These are phyloP conservation scores for Morpho helenor DNA, from an alignment of 2,888 invertebrate genomes.

Conservation along the genomic window DNA sequence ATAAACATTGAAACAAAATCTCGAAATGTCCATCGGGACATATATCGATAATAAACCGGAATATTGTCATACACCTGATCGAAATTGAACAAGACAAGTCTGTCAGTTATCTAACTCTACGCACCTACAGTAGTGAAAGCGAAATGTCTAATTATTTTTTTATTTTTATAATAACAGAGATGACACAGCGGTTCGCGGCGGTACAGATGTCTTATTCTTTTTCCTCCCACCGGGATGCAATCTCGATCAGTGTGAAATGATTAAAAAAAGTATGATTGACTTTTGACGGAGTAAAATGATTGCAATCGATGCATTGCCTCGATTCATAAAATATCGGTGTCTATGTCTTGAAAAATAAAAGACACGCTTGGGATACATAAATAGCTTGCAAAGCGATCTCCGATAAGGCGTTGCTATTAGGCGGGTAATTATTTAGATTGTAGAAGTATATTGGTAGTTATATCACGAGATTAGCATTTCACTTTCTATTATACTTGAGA, in stretches of 20 bases:
- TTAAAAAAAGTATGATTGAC: conserved; percentile 52
- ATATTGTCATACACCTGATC: conserved; percentile 56
- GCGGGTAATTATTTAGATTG: conserved; percentile 29
- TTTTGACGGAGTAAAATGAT: conserved; percentile 37
- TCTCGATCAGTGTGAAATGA: conserved; percentile 45
- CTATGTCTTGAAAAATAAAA: conserved; percentile 27
- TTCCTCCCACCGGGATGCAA: conserved; percentile 38
- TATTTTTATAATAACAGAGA: conserved; percentile 55
- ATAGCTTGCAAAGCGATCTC: conserved; percentile 29
- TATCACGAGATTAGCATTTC: conserved; percentile 28
- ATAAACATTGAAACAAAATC: conserved; percentile 19
- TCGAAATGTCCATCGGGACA: conserved; percentile 11
- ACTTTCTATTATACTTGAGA: conserved; percentile 29
- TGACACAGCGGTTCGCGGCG: conserved; percentile 57
- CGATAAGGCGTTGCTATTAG: conserved; percentile 34
- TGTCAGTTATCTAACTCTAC: conserved; percentile 64
- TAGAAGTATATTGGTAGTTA: conserved; percentile 27
- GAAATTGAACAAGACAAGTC: conserved; percentile 56
- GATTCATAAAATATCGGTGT: conserved; percentile 35
- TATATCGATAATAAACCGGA: conserved; percentile 49
- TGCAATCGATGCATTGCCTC: conserved; percentile 29
- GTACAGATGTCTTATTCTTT: conserved; percentile 32
- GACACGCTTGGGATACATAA: conserved; percentile 28
- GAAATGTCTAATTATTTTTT: conserved; percentile 69
- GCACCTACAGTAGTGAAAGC: conserved; percentile 68